Percentiles rank a stretch among this genome's conserved stretches.
phyloP scores from a whole-genome alignment of 2,113 vertebrate genomes.

The Nestor notabilis region DNA sequence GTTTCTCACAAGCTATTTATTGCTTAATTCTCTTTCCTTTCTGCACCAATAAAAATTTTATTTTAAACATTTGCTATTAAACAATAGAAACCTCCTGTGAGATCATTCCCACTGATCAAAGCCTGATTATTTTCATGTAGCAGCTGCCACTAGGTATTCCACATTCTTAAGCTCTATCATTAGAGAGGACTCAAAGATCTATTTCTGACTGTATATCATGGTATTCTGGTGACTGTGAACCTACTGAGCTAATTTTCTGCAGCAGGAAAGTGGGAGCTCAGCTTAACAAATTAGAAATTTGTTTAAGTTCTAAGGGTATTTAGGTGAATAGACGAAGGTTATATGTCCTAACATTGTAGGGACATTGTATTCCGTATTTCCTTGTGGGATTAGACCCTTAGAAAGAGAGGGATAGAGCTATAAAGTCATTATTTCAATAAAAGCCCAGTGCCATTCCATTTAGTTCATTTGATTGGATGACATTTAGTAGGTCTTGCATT shows the following conservation, averaged over 20 bases:
- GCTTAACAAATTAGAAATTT: not conserved
- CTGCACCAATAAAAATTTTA: slow-evolving; percentile 41
- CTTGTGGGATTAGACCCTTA: not conserved
- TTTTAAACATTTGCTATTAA: slow-evolving; percentile 56
- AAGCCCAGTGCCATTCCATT: not conserved
- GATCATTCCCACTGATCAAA: slow-evolving; percentile 57
- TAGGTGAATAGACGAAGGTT: not conserved
- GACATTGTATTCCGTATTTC: not conserved
- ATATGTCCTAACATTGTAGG: not conserved
- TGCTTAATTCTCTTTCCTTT: slow-evolving; percentile 35
- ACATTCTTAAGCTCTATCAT: not conserved
- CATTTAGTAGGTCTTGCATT: not conserved
- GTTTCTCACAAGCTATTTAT: slow-evolving; percentile 55
- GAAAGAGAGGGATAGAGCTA: not conserved
- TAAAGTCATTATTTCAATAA: not conserved
- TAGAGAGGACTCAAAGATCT: slow-evolving; percentile 1
- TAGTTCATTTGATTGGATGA: not conserved
- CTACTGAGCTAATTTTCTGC: slow-evolving; percentile 28
- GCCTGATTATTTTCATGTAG: slow-evolving; percentile 60
- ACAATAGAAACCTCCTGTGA: slow-evolving; percentile 40
- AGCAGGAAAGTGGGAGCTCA: not conserved
- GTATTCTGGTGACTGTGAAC: not conserved
- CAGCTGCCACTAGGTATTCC: slow-evolving; percentile 4
- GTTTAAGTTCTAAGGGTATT: not conserved
- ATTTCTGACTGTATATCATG: not conserved